Evolutionary conservation across 2,113 vertebrate species (phyloP), one percentile per base, ranked within the genome.

Genomic region (Misgurnus anguillicaudatus): DNA sequence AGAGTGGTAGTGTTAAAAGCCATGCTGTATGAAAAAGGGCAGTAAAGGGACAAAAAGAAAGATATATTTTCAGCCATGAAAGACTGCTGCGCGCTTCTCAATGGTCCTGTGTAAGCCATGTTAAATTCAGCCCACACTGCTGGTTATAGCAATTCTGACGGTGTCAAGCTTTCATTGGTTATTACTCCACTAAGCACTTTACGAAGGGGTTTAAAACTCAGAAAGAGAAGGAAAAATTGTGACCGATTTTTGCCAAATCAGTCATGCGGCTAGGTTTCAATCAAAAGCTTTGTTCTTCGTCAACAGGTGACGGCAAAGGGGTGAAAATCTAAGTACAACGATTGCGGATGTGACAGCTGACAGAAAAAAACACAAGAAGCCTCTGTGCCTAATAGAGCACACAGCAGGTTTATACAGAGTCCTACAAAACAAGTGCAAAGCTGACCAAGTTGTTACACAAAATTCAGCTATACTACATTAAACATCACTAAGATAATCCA

Each of bases 1-100:
- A 3, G 42, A 48, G 69, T 5, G 13, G 5, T 69, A 66, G 75
- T 78, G 19, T 55, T 71, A 38, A 70, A 55, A 71, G 68, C 31
- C 17, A 36, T 24, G 19, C 8, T 61, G 9, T 47, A n/a, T 61
- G 13, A 31, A 74, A 24, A 73, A 36, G 53, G 53, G 53, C 53
- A n/a, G 17, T 57, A 57, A 74, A 21, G n/a, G 11, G 10, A n/a
- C 9, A 60, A 57, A 58, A 10, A 72, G 57, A 58, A 47, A 74
- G 60, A 14, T 21, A 47, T 24, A 74, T 31, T 61, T 74, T 14
- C 39, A 21, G 21, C 7, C 36, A 60, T 39, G 39, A 74, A 61
- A 61, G 55, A 41, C 7, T 45, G 57, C 24, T 58, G 69, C 0
- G 36, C 58, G 17, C 38, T 47, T 24, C 19, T 57, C 53, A n/a